These are phyloP conservation scores for Aramus guarauna DNA, from an alignment of 2,113 vertebrate genomes.

Conservation along the genomic window DNA sequence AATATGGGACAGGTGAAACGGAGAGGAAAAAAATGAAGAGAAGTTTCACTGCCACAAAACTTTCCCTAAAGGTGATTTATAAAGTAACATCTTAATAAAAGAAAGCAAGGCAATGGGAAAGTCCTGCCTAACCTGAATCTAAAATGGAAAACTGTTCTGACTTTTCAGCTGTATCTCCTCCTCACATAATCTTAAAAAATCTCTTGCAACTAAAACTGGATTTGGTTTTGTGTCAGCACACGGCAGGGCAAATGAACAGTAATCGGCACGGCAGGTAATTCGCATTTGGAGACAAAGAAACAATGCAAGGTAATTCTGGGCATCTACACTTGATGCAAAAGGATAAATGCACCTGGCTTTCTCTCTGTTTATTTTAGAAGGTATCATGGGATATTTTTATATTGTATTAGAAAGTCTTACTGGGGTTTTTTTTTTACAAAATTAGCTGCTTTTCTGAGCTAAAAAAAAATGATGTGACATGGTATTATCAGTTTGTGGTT, in stretches of 20 bases:
- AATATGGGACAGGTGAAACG: accelerated
- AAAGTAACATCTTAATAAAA: not conserved
- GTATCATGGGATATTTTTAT: not conserved
- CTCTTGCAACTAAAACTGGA: not conserved
- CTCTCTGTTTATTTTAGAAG: not conserved
- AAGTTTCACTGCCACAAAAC: not conserved
- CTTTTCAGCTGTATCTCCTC: not conserved
- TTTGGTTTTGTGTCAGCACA: not conserved
- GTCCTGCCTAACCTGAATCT: not conserved
- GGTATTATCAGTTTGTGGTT: not conserved
- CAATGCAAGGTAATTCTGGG: not conserved
- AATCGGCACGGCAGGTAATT: not conserved
- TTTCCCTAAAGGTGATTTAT: not conserved
- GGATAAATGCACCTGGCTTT: not conserved
- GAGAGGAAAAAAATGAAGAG: not conserved
- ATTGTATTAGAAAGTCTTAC: not conserved
- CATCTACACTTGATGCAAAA: not conserved
- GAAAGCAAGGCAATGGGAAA: not conserved
- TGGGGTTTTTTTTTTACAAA: not conserved
- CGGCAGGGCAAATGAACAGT: not conserved
- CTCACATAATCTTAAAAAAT: not conserved
- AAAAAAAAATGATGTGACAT: not conserved
- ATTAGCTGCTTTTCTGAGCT: not conserved
- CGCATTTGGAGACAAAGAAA: not conserved
- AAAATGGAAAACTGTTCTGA: not conserved